These are phyloP conservation scores for Cotesia vestalis DNA, from an alignment of 1,140 invertebrate species.

Conservation along the genomic window DNA sequence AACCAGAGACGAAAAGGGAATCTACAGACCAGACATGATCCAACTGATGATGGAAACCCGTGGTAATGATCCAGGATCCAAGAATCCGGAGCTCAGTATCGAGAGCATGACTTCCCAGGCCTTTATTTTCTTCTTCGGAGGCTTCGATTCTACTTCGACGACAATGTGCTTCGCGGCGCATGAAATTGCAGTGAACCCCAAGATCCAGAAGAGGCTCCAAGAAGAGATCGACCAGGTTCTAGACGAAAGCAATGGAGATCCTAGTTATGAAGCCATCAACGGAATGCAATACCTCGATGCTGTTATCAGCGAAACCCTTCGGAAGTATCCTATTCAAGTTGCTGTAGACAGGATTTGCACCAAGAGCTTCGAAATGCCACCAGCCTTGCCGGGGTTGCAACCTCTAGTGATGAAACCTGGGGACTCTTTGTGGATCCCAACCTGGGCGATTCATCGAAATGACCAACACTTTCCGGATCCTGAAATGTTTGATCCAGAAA, in stretches of 20 bases:
- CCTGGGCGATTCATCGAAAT: conserved; percentile 65
- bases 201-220: conserved; percentile 68
- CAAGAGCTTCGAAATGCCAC: conserved; percentile 56
- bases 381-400: conserved; percentile 23
- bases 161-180: conserved; percentile 67
- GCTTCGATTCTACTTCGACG: conserved; percentile 71
- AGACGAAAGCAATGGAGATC: conserved; percentile 52
- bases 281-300: conserved; percentile 61
- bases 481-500: conserved; percentile 65
- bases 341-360: conserved; percentile 64
- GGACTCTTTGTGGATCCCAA: conserved; percentile 49
- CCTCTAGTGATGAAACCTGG: conserved; percentile 18
- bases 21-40: conserved; percentile 53
- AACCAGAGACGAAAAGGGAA: conserved; percentile 42
- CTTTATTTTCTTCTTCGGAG: conserved; percentile 70
- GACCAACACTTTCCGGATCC: conserved; percentile 68
- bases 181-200: conserved; percentile 67
- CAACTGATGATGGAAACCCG: conserved; percentile 52
- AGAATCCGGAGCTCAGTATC: conserved; percentile 58
- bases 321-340: conserved; percentile 68
- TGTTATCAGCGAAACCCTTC: conserved; percentile 65
- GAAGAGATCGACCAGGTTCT: conserved; percentile 68
- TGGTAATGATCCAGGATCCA: conserved; percentile 6
- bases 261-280: conserved; percentile 60
- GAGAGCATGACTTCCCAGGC: conserved; percentile 69